Conservation (phyloP, 1,140 invertebrate species). For the Belonocnema kinseyi region DNA sequence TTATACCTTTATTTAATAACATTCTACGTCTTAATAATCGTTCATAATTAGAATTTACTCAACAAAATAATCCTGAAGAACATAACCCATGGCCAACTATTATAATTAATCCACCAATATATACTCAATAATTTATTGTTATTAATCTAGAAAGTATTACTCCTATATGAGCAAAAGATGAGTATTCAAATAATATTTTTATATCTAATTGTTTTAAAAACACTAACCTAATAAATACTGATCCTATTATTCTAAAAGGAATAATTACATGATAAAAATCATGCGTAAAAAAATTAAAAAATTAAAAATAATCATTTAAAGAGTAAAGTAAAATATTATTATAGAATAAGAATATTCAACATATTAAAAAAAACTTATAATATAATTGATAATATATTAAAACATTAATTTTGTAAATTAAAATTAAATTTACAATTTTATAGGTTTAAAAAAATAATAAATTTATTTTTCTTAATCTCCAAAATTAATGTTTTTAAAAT, state of each 20-base stretch:
- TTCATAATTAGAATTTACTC: constrained; percentile 81
- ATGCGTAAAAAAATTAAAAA: too few species aligned
- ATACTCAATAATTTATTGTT: constrained; percentile 76
- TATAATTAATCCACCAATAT: constrained; percentile 75
- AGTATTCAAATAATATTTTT: too few species aligned
- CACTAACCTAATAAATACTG: constrained; percentile 76
- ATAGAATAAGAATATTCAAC: too few species aligned
- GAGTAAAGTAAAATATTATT: too few species aligned
- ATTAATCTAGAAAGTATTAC: too few species aligned
- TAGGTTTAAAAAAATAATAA: constrained; percentile 73
- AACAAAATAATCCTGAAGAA: constrained; percentile 83
- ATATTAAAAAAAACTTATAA: too few species aligned
- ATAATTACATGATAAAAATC: constrained; percentile 70
- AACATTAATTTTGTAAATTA: too few species aligned
- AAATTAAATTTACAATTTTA: constrained; percentile 77
- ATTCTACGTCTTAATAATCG: constrained; percentile 67
- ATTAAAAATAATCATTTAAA: too few species aligned
- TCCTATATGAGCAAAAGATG: too few species aligned
- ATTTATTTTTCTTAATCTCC: constrained; percentile 77
- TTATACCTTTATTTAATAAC: too few species aligned
- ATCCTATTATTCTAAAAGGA: constrained; percentile 77
- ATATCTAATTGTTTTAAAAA: too few species aligned
- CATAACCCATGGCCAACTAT: constrained; percentile 81
- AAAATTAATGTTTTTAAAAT: constrained; percentile 78
- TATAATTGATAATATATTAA: too few species aligned